Conservation (phyloP, 2,113 vertebrate species). For the Piprites chloris region DNA sequence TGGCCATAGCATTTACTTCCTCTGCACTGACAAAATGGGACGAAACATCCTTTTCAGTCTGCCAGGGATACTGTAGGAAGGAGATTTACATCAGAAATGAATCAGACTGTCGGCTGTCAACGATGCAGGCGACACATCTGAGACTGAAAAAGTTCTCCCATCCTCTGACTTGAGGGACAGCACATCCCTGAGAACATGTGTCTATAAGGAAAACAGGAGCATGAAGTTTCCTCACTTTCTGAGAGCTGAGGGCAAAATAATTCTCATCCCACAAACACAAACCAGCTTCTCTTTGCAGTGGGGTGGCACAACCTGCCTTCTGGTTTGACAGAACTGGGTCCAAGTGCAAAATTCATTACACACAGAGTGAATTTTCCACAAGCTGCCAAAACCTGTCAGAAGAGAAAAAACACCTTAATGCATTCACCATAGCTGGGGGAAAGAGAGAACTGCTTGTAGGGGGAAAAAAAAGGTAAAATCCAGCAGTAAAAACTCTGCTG, state of each 20-base stretch:
- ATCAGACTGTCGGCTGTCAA: neutral
- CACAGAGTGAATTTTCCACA: neutral
- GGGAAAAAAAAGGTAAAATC: neutral
- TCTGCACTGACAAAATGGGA: neutral
- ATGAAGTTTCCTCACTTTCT: neutral
- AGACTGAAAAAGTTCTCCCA: neutral
- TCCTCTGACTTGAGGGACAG: neutral
- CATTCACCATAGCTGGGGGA: neutral
- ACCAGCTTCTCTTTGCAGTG: neutral
- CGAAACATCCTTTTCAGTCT: neutral
- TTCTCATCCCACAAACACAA: neutral
- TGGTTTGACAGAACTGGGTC: neutral
- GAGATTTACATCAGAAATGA: neutral
- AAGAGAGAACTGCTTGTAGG: neutral
- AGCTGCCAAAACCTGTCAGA: neutral
- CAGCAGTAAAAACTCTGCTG: neutral
- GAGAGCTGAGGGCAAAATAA: neutral
- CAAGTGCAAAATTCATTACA: neutral
- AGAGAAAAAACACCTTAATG: neutral
- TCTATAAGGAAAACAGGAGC: neutral
- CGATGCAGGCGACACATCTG: neutral
- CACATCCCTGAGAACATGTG: neutral
- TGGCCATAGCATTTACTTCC: neutral
- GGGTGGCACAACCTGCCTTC: neutral
- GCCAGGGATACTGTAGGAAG: neutral